A percentile compares a stretch with the other conserved stretches of the same genome.
Conservation (phyloP, 2,113 vertebrate species). For the Delphinus delphis region DNA sequence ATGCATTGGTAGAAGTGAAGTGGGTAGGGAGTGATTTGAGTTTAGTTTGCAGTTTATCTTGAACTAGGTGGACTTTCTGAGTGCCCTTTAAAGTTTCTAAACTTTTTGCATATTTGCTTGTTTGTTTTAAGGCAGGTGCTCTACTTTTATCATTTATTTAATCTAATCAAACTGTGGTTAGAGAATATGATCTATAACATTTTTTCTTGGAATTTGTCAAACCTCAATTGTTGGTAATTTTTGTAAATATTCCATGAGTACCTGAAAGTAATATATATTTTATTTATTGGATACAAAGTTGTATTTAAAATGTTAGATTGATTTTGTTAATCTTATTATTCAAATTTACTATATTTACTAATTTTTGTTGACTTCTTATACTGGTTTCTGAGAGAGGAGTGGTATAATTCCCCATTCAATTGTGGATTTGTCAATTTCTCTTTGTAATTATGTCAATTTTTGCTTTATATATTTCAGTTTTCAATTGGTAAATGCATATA, state of each 20-base stretch:
- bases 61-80: neutral
- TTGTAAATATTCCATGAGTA: neutral
- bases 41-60: neutral
- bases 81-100: neutral
- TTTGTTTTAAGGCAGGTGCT: neutral
- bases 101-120: neutral
- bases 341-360: neutral
- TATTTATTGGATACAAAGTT: neutral
- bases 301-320: neutral
- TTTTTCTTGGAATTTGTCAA: neutral
- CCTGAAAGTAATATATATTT: neutral
- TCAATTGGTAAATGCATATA: neutral
- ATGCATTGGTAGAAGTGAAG: neutral
- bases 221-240: neutral
- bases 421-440: neutral
- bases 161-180: neutral
- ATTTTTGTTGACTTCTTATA: neutral
- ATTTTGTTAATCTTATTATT: neutral
- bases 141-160: constrained; percentile 6
- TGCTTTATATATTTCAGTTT: neutral
- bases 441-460: neutral
- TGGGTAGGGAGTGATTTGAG: neutral
- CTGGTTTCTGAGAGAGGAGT: neutral
- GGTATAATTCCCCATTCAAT: neutral
- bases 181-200: neutral